Conservation (phyloP, 1,140 invertebrate species). For the Varroa destructor region DNA sequence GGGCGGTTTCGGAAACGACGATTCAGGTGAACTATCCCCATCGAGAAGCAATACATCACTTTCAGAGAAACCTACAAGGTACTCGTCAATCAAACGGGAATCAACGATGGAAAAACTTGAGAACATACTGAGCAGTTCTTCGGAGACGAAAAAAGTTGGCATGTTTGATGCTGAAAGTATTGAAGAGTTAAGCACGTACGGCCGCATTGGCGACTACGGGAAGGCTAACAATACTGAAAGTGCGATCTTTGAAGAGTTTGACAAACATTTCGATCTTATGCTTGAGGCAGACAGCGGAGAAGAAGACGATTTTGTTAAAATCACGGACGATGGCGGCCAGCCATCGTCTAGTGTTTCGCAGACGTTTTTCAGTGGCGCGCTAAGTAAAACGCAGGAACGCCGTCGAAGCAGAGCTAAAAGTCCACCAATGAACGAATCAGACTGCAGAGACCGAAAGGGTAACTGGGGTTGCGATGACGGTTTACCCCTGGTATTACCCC, state of each 20-base stretch:
- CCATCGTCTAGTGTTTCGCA: no score
- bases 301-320: conserved; percentile 23
- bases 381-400: background rate
- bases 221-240: conserved; percentile 6
- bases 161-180: conserved; percentile 22
- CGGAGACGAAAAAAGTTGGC: conserved; percentile 3
- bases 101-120: conserved; percentile 20
- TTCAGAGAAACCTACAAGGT: background rate
- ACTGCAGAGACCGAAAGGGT: no score
- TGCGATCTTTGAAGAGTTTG: conserved; percentile 19
- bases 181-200: conserved; percentile 11
- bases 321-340: background rate
- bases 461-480: no score
- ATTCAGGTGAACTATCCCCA: background rate
- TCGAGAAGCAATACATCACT: conserved; percentile 16
- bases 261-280: conserved; percentile 27
- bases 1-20: background rate
- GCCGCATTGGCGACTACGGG: conserved; percentile 6
- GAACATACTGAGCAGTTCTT: conserved; percentile 13
- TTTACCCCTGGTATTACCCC: no score
- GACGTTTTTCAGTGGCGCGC: no score
- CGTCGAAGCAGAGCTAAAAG: background rate
- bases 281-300: conserved; percentile 21
- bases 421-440: background rate
- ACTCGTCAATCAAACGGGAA: conserved; percentile 16